Base-by-base conservation (phyloP, 2,797 vertebrate species). In the Acrocephalus scirpaceus region DNA sequence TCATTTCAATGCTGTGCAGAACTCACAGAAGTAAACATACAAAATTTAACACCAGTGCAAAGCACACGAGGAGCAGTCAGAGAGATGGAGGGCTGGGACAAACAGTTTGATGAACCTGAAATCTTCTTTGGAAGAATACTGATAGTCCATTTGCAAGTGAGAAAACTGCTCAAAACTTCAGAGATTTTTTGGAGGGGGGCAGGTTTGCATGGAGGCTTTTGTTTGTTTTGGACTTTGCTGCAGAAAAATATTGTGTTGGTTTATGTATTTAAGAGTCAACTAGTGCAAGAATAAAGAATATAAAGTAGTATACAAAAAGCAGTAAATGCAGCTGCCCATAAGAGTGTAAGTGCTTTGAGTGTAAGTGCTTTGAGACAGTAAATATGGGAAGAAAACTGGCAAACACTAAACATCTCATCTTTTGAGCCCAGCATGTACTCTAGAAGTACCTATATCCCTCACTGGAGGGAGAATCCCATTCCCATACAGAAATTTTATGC, bases 1-100 rank as follows among this genome's bases (percentile, higher is more conserved):
- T 73, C 79, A 88, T 92, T 94, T 86, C 91, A 93, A 66, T 83
- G 87, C 72, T 91, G 76, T 72, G 86, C 92, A 93, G 76, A 74
- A 69, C 85, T 88, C 84, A 84, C 76, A 92, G 84, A 80, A 77
- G 60, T 23, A 88, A 82, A 86, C 58, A 72, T 3, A 92, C 82
- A 81, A 91, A 90, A 95, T 88, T 73, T 90, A 95, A 93, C 91
- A 90, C 48, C 72, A 78, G 58, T 2, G n/a, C 70, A 90, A 91
- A 90, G 62, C 73, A 72, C 60, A 88, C 5, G 13, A 79, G 84
- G 70, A 89, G 71, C 57, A 82, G 85, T 71, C 73, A 82, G 67
- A 70, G 64, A 0, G 0, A 45, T n/a, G 57, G 34, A 91, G 64
- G 50, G 25, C 53, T 91, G 67, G 57, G 91, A 92, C 71, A 78